phyloP scores from a whole-genome alignment of 1,140 invertebrate genomes.

The Pomacea maculata region DNA sequence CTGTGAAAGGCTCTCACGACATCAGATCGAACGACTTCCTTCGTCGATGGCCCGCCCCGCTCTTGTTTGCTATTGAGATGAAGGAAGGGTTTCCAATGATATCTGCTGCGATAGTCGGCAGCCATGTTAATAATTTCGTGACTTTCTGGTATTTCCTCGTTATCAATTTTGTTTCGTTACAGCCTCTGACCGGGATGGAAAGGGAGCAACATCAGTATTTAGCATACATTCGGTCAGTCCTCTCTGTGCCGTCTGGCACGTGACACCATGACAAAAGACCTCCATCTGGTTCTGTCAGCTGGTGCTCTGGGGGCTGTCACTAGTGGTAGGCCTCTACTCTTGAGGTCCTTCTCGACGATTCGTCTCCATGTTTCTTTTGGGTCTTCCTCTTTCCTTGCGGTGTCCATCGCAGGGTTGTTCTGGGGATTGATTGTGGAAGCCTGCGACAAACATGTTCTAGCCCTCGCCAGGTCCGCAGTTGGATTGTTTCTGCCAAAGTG shows the following conservation, averaged over 20 bases:
- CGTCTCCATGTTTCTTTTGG: slow-evolving; percentile 27
- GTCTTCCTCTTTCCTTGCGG: slow-evolving; percentile 12
- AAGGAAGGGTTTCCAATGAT: no score
- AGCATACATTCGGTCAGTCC: no score
- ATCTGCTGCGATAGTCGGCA: no score
- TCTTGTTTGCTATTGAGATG: no score
- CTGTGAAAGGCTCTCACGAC: no score
- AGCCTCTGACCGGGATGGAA: no score
- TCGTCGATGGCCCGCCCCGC: no score
- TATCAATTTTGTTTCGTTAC: no score
- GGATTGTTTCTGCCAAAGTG: background rate
- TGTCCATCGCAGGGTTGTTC: slow-evolving; percentile 18
- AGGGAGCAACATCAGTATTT: no score
- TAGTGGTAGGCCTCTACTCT: slow-evolving; percentile 1
- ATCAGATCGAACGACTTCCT: no score
- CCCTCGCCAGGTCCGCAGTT: slow-evolving; percentile 18
- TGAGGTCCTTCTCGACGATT: slow-evolving; percentile 12
- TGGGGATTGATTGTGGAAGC: slow-evolving; percentile 18
- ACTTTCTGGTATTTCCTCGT: no score
- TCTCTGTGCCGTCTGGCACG: background rate
- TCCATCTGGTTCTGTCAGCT: slow-evolving; percentile 7
- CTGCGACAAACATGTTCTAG: slow-evolving; percentile 23
- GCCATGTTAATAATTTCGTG: no score
- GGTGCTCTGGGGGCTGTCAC: background rate
- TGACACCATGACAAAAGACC: background rate